Percentiles rank a stretch among this genome's conserved stretches.
These are phyloP conservation scores for Cavia porcellus DNA, from an alignment of 2,113 vertebrate species.

Conservation along the genomic window DNA sequence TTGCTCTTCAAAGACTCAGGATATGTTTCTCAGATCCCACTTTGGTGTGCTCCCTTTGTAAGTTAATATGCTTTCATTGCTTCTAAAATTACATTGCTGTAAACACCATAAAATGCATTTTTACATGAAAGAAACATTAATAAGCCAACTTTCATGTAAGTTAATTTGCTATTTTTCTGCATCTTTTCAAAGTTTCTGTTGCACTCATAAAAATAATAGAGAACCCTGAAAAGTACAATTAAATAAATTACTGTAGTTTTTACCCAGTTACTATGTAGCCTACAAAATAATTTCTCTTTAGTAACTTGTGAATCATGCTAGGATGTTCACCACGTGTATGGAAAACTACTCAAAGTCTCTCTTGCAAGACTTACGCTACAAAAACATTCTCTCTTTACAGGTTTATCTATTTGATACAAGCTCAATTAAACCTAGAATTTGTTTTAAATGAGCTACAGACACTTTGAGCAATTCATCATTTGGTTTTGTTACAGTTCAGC, in stretches of 20 bases:
- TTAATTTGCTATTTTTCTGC: slow-evolving; percentile 71
- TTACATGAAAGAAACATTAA: slow-evolving; percentile 74
- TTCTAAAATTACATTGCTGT: slow-evolving; percentile 71
- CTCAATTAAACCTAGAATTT: slow-evolving; percentile 73
- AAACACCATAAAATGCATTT: slow-evolving; percentile 72
- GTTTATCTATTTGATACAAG: slow-evolving; percentile 63
- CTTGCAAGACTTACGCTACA: slow-evolving; percentile 56
- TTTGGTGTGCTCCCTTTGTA: slow-evolving; percentile 48
- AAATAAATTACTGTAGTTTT: slow-evolving; percentile 75
- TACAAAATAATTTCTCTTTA: slow-evolving; percentile 72
- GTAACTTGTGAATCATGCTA: slow-evolving; percentile 58
- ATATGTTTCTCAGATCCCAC: not conserved
- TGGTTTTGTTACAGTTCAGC: slow-evolving; percentile 60
- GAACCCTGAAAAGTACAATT: slow-evolving; percentile 63
- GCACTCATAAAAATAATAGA: slow-evolving; percentile 74
- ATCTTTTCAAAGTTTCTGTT: slow-evolving; percentile 65
- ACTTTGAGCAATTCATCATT: slow-evolving; percentile 61
- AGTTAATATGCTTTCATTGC: slow-evolving; percentile 47
- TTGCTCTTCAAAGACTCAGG: slow-evolving; percentile 18
- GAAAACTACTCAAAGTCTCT: not conserved
- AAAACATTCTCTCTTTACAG: slow-evolving; percentile 37
- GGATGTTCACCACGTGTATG: not conserved
- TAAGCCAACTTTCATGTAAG: slow-evolving; percentile 62
- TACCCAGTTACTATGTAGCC: slow-evolving; percentile 26
- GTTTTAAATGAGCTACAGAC: slow-evolving; percentile 69